Conservation (phyloP, 1,140 invertebrate genomes). For the Rhagoletis pomonella region DNA sequence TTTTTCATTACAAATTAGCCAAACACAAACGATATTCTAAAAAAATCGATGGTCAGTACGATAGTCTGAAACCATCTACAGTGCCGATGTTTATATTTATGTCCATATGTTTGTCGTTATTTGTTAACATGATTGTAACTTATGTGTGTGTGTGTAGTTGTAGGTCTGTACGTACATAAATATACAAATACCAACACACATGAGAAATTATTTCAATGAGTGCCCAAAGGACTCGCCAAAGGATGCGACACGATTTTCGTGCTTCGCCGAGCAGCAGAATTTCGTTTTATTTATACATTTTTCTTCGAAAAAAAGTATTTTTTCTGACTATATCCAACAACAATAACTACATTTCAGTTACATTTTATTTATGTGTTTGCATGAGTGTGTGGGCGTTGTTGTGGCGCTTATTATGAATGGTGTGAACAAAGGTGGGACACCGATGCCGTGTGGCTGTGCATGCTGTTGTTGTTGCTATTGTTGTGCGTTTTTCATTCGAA, state of each 20-base stretch:
- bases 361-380: neutral
- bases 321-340: neutral
- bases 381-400: neutral
- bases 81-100: neutral
- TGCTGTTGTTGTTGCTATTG: neutral
- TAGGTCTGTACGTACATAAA: neutral
- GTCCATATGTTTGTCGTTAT: neutral
- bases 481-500: conserved; percentile 15
- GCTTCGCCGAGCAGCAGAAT: conserved; percentile 59
- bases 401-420: neutral
- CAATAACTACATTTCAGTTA: neutral
- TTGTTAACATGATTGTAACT: too few relatives aligned
- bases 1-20: too few relatives aligned
- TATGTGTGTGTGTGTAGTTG: neutral
- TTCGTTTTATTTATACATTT: conserved; percentile 33
- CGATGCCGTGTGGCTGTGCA: neutral
- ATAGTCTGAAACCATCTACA: too few relatives aligned
- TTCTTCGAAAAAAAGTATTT: neutral
- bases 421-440: neutral
- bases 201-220: conserved; percentile 72
- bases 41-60: too few relatives aligned
- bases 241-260: conserved; percentile 69
- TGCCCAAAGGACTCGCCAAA: conserved; percentile 62
- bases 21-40: too few relatives aligned
- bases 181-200: conserved; percentile 58